Conservation (phyloP, 2,113 vertebrate genomes). For the Paedocypris sp. region DNA sequence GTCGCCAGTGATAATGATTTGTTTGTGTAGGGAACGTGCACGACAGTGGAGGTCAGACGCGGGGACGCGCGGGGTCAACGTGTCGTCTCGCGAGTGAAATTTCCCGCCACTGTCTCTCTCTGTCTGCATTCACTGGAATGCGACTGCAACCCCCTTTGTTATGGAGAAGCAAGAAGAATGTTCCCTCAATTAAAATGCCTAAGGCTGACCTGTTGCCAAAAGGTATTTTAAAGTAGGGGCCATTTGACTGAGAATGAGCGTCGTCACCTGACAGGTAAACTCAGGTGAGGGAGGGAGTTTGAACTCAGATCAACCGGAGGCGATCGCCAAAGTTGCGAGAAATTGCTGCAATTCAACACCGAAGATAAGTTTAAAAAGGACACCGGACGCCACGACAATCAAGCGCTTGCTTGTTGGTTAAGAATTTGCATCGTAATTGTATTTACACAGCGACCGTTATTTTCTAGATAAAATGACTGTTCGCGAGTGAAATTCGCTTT, state of each 20-base stretch:
- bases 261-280: conserved; percentile 25
- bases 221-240: conserved; percentile 32
- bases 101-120: conserved; percentile 12
- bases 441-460: no score
- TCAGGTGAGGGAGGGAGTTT: neutral
- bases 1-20: no score
- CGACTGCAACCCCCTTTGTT: conserved; percentile 37
- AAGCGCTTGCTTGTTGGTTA: no score
- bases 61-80: neutral
- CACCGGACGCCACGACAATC: no score
- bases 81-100: conserved; percentile 27
- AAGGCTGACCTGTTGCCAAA: conserved; percentile 36
- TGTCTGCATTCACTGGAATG: conserved; percentile 40
- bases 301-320: conserved; percentile 5
- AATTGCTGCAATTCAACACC: neutral
- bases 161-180: conserved; percentile 36
- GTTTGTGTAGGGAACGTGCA: no score
- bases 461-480: no score
- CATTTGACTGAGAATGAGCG: conserved; percentile 38
- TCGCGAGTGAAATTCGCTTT: no score
- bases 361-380: no score
- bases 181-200: conserved; percentile 43
- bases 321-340: neutral
- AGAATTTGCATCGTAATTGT: no score
- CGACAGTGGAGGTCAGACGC: no score